Percentiles rank a stretch among this genome's conserved stretches.
Conservation (phyloP, 2,113 vertebrate species). For the Terrapene triunguis region DNA sequence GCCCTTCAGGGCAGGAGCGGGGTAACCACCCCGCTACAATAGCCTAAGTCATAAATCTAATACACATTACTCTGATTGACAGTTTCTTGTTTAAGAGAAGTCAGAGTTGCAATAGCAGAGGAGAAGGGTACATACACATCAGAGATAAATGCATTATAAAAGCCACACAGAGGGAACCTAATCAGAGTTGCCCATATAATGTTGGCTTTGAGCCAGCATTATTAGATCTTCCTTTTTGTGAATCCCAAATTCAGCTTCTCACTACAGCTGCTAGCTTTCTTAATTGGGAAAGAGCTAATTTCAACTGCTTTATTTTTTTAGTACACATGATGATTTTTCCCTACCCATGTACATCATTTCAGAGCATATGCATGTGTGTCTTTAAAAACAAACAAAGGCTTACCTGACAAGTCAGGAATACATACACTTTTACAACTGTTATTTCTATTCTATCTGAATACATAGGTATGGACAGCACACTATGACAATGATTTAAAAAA, state of each 20-base stretch:
- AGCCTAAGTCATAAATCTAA: background rate
- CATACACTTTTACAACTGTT: background rate
- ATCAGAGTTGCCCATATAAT: background rate
- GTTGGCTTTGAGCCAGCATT: background rate
- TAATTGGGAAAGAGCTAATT: background rate
- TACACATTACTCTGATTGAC: background rate
- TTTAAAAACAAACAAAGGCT: background rate
- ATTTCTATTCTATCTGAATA: background rate
- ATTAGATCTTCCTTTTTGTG: background rate
- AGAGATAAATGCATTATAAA: background rate
- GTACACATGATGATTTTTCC: background rate
- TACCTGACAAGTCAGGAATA: background rate
- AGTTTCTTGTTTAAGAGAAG: background rate
- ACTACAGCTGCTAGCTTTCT: background rate
- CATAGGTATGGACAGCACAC: background rate
- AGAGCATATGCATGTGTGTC: background rate
- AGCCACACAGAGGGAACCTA: background rate
- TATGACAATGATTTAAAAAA: background rate
- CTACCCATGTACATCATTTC: background rate
- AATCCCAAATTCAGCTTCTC: background rate
- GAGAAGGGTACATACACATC: background rate
- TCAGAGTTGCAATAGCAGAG: background rate
- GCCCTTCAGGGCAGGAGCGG: no score
- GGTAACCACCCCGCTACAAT: no score
- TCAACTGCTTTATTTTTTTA: background rate